Conservation (phyloP, 1,140 invertebrate species). For the Sitodiplosis mosellana region DNA sequence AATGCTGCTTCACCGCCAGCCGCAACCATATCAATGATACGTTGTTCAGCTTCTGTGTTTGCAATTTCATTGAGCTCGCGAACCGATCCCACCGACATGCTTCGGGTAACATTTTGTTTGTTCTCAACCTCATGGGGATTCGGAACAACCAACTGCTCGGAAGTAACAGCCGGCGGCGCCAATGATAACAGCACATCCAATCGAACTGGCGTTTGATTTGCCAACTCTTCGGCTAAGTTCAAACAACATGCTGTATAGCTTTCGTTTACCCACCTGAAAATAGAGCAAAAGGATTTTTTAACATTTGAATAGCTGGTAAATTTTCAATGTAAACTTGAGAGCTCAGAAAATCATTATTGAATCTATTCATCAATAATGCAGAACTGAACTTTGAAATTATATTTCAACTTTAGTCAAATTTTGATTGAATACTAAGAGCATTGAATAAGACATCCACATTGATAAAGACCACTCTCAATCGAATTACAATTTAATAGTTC, state of each 20-base stretch:
- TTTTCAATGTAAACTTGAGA: too few relatives aligned
- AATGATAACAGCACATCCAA: conserved; percentile 72
- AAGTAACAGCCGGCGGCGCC: conserved; percentile 44
- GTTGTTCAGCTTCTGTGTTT: conserved; percentile 35
- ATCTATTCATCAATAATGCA: background rate
- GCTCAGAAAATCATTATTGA: too few relatives aligned
- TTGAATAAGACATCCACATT: conserved; percentile 26
- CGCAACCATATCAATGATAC: conserved; percentile 45
- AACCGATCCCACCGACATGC: conserved; percentile 46
- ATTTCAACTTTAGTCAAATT: too few relatives aligned
- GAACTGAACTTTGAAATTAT: too few relatives aligned
- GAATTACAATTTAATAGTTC: too few relatives aligned
- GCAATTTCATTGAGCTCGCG: conserved; percentile 41
- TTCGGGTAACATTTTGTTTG: conserved; percentile 24
- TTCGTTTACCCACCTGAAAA: conserved; percentile 60
- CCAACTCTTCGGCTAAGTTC: conserved; percentile 69
- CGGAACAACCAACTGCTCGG: conserved; percentile 47
- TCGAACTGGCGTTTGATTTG: conserved; percentile 74
- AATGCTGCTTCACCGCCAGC: conserved; percentile 26
- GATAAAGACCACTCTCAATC: conserved; percentile 25
- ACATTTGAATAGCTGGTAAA: too few relatives aligned
- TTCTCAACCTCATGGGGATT: conserved; percentile 27
- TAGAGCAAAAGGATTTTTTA: conserved; percentile 1
- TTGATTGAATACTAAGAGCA: background rate
- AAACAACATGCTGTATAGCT: conserved; percentile 68